A percentile compares a stretch with the other conserved stretches of the same genome.
Conservation (phyloP, 2,888 invertebrate genomes). For the Calliopum simillimum region DNA sequence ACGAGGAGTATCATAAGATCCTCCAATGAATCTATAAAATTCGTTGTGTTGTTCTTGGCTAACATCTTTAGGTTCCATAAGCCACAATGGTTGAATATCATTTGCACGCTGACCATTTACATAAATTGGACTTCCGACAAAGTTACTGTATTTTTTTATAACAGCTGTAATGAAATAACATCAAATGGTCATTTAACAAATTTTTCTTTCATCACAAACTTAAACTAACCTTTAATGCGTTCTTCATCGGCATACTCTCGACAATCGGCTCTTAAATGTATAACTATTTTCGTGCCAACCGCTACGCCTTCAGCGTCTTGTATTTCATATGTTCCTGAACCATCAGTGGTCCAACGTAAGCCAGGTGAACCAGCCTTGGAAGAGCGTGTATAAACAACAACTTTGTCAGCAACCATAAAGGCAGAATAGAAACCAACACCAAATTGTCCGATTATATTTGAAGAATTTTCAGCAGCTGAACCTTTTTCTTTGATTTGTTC, state of each 20-base stretch:
- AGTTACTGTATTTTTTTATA: conserved; percentile 96
- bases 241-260: conserved; percentile 91
- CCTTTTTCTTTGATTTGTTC: conserved; percentile 82
- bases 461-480: conserved; percentile 72
- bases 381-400: conserved; percentile 90
- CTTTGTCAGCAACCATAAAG: conserved; percentile 96
- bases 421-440: conserved; percentile 98
- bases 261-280: conserved; percentile 88
- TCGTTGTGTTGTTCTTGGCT: conserved; percentile 88
- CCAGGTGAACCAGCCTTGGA: conserved; percentile 76
- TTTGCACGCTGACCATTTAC: conserved; percentile 92
- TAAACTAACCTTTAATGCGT: conserved; percentile 75
- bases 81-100: conserved; percentile 92
- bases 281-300: conserved; percentile 91
- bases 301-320: conserved; percentile 86
- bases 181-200: not conserved
- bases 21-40: conserved; percentile 91
- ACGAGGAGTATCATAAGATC: conserved; percentile 87
- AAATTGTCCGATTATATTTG: conserved; percentile 94
- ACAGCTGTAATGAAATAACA: conserved; percentile 72
- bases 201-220: not conserved
- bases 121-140: conserved; percentile 92
- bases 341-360: conserved; percentile 91
- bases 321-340: conserved; percentile 90
- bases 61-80: conserved; percentile 90